These are phyloP conservation scores for Trichacis sp. DNA, from an alignment of 2,888 invertebrate genomes.

Conservation along the genomic window DNA sequence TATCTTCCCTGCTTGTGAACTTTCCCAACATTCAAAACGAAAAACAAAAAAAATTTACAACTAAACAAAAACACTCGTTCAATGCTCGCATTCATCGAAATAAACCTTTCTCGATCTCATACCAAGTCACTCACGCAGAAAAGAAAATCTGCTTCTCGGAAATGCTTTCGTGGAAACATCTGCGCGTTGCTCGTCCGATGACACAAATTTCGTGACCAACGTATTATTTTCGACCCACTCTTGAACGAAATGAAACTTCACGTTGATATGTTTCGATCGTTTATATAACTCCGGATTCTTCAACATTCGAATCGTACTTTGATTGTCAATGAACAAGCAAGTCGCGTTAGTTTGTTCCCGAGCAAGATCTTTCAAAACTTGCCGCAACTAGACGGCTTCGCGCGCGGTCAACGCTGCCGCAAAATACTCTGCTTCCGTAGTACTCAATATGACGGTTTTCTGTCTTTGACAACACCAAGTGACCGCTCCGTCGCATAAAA, in stretches of 20 bases:
- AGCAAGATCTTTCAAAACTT: slow-evolving; percentile 2
- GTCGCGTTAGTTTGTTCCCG: neutral
- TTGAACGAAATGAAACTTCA: slow-evolving; percentile 6
- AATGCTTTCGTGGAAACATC: neutral
- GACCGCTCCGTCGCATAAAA: slow-evolving; percentile 1
- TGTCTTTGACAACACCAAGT: slow-evolving; percentile 14
- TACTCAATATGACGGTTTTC: slow-evolving; percentile 12
- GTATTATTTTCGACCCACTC: neutral
- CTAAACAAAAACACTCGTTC: too few relatives aligned
- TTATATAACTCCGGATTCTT: slow-evolving; percentile 11
- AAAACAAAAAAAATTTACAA: too few relatives aligned
- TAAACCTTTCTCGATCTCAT: too few relatives aligned
- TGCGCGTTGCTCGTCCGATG: neutral
- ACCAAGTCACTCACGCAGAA: too few relatives aligned
- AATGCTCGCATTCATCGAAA: too few relatives aligned
- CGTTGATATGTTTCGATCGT: slow-evolving; percentile 10
- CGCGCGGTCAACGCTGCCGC: slow-evolving; percentile 12
- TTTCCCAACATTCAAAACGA: too few relatives aligned
- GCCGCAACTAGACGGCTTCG: slow-evolving; percentile 7
- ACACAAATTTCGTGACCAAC: neutral
- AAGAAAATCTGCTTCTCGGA: too few relatives aligned
- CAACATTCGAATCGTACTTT: slow-evolving; percentile 6
- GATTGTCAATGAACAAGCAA: slow-evolving; percentile 4
- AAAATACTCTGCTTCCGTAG: slow-evolving; percentile 22
- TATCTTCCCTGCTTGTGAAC: too few relatives aligned